Base-by-base conservation (phyloP, 1,140 invertebrate genomes). In the Caerostris extrusa region DNA sequence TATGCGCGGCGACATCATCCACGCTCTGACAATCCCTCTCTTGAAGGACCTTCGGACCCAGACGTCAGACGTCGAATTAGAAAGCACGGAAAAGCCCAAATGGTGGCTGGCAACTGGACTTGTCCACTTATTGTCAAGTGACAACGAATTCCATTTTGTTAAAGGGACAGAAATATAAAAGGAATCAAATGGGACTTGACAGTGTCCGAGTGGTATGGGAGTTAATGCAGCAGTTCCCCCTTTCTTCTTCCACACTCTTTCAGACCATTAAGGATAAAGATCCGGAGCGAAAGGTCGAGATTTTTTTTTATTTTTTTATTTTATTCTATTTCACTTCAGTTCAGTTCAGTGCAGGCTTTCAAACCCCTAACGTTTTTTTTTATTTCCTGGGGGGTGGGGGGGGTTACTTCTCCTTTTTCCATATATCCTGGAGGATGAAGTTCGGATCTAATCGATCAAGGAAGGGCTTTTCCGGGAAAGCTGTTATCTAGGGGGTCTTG, bases 81-180 rank as follows among this genome's bases (percentile, higher is more conserved):
- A 34, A 12, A 19, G 56, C 56, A 19, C 85, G 53, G 34, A 57
- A 82, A 50, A 58, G 58, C 87, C 92, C 92, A 88, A 93, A 88
- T 93, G 69, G 64, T 88, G 55, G 17, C 64, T 88, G 85, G 92
- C 85, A 88, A 81, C 85, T 64, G 85, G 67, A 92, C 91, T 85
- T 92, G 85, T 93, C 85, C 92, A 93, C 92, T 93, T 93, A 93
- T 69, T 93, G 92, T 93, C 92, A 93, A 88, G 67, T 81, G 92
- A 88, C 92, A 88, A 93, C 67, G 92, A 60, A 88, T 93, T 93
- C 67, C 92, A 93, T 93, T 93, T 88, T 93, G 92, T 93, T 93
- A 93, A 93, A 61, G 92, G 90, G 67, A 85, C 86, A 86, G 85
- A 85, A 93, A 93, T 87, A 60, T 69, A 69, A 93, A 93, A 81